These are phyloP conservation scores for Chelonus insularis DNA, from an alignment of 1,140 invertebrate species.

Conservation along the genomic window DNA sequence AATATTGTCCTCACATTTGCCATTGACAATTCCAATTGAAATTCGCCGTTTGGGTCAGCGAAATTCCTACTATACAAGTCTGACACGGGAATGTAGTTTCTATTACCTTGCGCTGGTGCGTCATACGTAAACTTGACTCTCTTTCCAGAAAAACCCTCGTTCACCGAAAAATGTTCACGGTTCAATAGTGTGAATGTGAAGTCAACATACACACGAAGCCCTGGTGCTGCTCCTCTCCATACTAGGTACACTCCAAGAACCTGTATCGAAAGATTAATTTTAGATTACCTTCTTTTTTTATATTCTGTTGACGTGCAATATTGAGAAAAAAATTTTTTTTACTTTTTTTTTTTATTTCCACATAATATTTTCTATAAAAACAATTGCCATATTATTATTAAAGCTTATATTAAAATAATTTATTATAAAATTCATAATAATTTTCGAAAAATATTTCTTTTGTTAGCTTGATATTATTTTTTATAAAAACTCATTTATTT, in stretches of 20 bases:
- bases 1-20: conserved; percentile 77
- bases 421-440: too few species aligned
- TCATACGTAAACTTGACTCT: conserved; percentile 78
- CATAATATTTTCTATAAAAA: too few species aligned
- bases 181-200: conserved; percentile 85
- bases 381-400: too few species aligned
- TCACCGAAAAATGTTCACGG: conserved; percentile 82
- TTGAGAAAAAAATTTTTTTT: too few species aligned
- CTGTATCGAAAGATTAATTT: conserved; percentile 34
- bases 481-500: too few species aligned
- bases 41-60: conserved; percentile 81
- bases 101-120: conserved; percentile 75
- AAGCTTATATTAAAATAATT: too few species aligned
- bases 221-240: conserved; percentile 74
- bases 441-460: too few species aligned
- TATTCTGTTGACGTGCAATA: too few species aligned
- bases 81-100: conserved; percentile 77
- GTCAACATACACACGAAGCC: conserved; percentile 78
- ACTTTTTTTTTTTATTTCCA: too few species aligned
- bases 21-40: conserved; percentile 80
- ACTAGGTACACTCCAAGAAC: conserved; percentile 81
- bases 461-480: too few species aligned
- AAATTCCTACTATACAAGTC: conserved; percentile 78
- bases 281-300: too few species aligned
- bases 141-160: conserved; percentile 82